Evolutionary conservation across 2,797 vertebrate species (phyloP).

Genomic region (Hypotaenidia philippensis): DNA sequence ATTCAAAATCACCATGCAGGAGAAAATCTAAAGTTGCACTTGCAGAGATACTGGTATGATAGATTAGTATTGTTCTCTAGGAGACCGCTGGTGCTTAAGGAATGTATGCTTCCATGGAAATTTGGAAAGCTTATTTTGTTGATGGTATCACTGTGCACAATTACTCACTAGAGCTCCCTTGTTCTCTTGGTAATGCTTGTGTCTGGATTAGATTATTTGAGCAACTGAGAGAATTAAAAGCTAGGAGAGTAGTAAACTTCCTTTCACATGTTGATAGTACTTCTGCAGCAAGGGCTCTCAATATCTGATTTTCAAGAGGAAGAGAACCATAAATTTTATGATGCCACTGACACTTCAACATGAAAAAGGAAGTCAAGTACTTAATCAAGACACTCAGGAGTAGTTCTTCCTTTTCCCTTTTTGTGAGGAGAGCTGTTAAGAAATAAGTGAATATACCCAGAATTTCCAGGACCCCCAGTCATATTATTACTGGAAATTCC

Average conservation of each 20-base stretch:
- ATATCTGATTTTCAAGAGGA: neutral
- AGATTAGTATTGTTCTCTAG: neutral
- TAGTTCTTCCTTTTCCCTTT: neutral
- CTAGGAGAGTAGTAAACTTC: neutral
- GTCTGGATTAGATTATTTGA: neutral
- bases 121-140: neutral
- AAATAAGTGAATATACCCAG: neutral
- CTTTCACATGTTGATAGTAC: neutral
- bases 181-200: neutral
- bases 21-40: neutral
- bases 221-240: neutral
- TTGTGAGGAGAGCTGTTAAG: neutral
- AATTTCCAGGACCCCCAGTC: neutral
- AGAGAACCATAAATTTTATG: neutral
- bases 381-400: neutral
- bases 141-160: neutral
- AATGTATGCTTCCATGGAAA: neutral
- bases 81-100: neutral
- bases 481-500: neutral
- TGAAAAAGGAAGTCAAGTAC: slow-evolving; percentile 10
- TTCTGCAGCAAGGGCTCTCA: slow-evolving; percentile 8
- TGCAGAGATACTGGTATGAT: neutral
- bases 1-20: neutral
- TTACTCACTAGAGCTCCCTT: neutral
- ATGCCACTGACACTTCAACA: neutral